Conservation (phyloP, 2,113 vertebrate species). For the Gasterosteus aculeatus region DNA sequence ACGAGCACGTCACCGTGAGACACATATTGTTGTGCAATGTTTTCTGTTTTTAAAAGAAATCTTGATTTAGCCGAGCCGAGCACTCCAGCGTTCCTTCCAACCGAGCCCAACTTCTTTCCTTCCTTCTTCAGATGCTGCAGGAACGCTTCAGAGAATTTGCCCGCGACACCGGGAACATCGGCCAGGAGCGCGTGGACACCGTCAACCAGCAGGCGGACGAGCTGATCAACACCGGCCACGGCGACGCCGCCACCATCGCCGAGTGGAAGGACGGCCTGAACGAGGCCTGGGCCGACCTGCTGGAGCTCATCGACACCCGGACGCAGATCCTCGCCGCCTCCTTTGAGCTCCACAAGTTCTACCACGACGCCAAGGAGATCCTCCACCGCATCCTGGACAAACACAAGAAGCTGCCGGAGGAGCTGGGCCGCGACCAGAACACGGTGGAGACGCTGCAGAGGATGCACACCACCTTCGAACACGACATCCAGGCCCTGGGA, state of each 20-base stretch:
- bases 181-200: slow-evolving; percentile 93
- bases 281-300: slow-evolving; percentile 97
- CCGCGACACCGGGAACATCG: slow-evolving; percentile 96
- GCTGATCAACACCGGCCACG: slow-evolving; percentile 94
- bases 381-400: slow-evolving; percentile 98
- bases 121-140: slow-evolving; percentile 90
- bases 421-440: slow-evolving; percentile 98
- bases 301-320: slow-evolving; percentile 97
- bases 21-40: neutral
- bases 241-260: slow-evolving; percentile 94
- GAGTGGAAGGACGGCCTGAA: slow-evolving; percentile 99
- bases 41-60: too few relatives aligned
- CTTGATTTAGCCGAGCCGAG: too few relatives aligned
- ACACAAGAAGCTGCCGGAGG: slow-evolving; percentile 97
- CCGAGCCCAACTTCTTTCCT: fast-evolving
- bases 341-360: slow-evolving; percentile 97
- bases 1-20: slow-evolving; percentile 94
- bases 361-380: slow-evolving; percentile 97
- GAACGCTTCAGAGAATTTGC: slow-evolving; percentile 98
- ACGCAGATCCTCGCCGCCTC: slow-evolving; percentile 98
- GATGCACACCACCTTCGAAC: slow-evolving; percentile 97
- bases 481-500: slow-evolving; percentile 97
- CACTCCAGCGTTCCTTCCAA: neutral
- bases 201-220: slow-evolving; percentile 97
- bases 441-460: slow-evolving; percentile 97